Evolutionary conservation across 1,140 invertebrate species (phyloP), one percentile per base, ranked within the genome.

Genomic region (Cotesia typhae): DNA sequence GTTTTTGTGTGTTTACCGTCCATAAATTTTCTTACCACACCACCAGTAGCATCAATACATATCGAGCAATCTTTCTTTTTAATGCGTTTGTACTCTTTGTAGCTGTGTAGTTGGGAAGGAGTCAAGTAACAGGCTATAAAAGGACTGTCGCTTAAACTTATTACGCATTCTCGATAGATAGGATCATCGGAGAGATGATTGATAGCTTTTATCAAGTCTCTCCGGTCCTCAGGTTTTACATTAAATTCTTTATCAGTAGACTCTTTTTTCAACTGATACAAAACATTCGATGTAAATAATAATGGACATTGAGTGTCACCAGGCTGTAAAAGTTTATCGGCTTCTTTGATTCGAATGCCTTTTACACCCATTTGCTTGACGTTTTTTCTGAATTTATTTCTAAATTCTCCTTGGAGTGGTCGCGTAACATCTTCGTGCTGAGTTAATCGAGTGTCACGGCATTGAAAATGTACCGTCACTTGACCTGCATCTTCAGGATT

Each of bases 31-130:
- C 20, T 2, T 4, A 60, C 57, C 1, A 60, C n/a, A 3, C 57
- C 20, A 2, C 57, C 57, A 10, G 57, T 60, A 4, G 57, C 57
- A 20, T 60, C 57, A 17, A 60, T 60, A 35, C 57, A 20, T 60
- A 60, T 60, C 3, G n/a, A 20, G 4, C 10, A 60, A 20, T 20
- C 4, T 20, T 35, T 2, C 4, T 9, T 28, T 1, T 20, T 20
- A 4, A 28, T 60, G 10, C 57, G 57, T 4, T 17, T 4, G 17
- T 60, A 20, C 17, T 60, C 20, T 60, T 10, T 7, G 10, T 60
- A 60, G 20, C n/a, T 3, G 17, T 17, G 14, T 17, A 60, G 14
- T 35, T 60, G 57, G 4, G n/a, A 17, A 20, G 57, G 20, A 7
- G 57, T 4, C 28, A 17, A 4, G 10, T 60, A 60, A 60, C 20